Evolutionary conservation across 2,113 vertebrate species (phyloP).

Genomic region (Puma concolor): DNA sequence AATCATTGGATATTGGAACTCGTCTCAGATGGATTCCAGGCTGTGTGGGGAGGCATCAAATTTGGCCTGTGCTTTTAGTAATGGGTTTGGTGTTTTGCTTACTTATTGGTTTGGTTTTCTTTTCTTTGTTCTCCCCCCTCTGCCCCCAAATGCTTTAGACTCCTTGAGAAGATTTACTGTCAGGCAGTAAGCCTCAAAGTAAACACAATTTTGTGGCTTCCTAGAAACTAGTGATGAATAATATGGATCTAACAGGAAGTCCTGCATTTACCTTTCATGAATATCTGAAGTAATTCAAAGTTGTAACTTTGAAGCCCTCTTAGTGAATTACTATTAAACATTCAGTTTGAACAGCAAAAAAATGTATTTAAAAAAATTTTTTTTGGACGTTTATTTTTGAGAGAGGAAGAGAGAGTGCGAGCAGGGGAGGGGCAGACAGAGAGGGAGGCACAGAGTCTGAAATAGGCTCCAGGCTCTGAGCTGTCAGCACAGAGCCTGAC

Average conservation of each 20-base stretch:
- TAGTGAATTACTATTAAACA: background rate
- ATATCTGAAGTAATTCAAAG: background rate
- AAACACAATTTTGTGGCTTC: background rate
- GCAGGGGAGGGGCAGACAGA: too few species aligned
- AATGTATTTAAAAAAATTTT: too few species aligned
- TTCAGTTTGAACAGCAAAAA: background rate
- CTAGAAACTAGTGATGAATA: slow-evolving; percentile 39
- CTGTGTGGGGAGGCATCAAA: background rate
- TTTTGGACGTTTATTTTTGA: too few species aligned
- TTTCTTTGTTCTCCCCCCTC: background rate
- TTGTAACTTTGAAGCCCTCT: background rate
- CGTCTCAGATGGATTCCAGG: background rate
- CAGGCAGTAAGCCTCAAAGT: background rate
- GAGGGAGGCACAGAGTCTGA: too few species aligned
- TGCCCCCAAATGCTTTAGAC: background rate
- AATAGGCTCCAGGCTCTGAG: too few species aligned
- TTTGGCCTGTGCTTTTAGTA: background rate
- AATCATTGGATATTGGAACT: background rate
- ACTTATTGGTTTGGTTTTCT: background rate
- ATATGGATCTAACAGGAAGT: background rate
- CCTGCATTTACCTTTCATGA: background rate
- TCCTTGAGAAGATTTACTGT: background rate
- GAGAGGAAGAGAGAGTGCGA: too few species aligned
- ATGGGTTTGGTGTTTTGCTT: background rate
- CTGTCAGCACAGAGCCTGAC: too few species aligned